phyloP scores from a whole-genome alignment of 2,113 vertebrate species.

The Chiloscyllium plagiosum region DNA sequence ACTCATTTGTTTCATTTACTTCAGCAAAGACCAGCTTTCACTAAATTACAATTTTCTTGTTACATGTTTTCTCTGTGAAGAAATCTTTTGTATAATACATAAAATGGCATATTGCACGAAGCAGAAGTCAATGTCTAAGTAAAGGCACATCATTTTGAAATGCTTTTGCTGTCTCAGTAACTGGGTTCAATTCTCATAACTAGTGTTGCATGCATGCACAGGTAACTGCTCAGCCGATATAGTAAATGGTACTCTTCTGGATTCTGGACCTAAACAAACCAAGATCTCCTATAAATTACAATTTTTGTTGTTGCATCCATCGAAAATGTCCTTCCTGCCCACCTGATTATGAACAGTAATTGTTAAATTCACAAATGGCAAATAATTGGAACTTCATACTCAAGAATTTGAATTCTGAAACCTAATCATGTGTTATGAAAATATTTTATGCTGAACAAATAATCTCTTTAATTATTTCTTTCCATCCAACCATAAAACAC shows the following conservation, averaged over 20 bases:
- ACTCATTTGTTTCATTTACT: background rate
- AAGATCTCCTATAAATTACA: too few relatives aligned
- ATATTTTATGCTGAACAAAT: background rate
- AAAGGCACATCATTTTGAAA: too few relatives aligned
- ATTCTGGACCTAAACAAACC: background rate
- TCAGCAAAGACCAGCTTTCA: background rate
- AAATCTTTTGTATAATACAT: background rate
- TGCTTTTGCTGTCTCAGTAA: too few relatives aligned
- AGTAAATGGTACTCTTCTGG: background rate
- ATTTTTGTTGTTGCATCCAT: background rate
- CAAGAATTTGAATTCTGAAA: background rate
- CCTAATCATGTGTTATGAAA: background rate
- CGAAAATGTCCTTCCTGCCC: background rate
- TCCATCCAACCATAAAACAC: background rate
- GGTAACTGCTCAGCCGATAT: background rate
- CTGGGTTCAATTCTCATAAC: background rate
- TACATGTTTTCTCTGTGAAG: background rate
- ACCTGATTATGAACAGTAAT: background rate
- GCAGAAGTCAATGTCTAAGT: background rate
- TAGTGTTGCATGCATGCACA: too few relatives aligned
- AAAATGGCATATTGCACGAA: background rate
- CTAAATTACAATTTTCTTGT: background rate
- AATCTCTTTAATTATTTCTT: background rate
- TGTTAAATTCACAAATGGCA: background rate
- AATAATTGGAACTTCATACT: background rate